Base-by-base conservation (phyloP, 2,888 invertebrate species). In the Caenorhabditis imperialis region DNA sequence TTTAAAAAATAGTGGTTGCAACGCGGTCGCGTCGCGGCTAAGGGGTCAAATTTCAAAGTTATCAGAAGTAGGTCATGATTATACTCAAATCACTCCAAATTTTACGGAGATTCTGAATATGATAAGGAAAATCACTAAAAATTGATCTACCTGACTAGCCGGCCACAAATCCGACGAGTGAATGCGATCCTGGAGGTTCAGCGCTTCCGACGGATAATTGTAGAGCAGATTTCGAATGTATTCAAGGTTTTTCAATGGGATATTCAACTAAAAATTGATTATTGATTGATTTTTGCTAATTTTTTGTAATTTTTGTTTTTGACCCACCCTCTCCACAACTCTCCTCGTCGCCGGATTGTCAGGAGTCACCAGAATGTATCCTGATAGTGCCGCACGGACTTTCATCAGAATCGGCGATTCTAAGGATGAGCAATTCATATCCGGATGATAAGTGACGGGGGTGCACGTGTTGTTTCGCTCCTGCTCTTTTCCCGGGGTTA, bases 341-440 rank as follows among this genome's bases (percentile, higher is more conserved):
- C 74, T 37, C 30, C 81, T 54, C 0, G 79, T 78, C 1, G 78
- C 67, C 14, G 81, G 71, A 22, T 77, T 74, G 37, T 81, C 75
- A 0, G 87, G 86, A 12, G 85, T 53, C 6, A 86, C 83, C 1
- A 86, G 77, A 50, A 86, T 85, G 42, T 78, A 83, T 10, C 86
- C 86, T 27, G 77, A 76, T 12, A 86, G 85, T 82, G 86, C 60
- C 1, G 84, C 78, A 16, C 71, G 58, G 22, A 83, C 38, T 37
- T 72, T 61, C 18, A 60, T 53, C 14, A 73, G 30, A 33, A 72
- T 37, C 14, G 70, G 50, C 10, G 58, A 58, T 22, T 72, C 74
- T n/a, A 82, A 22, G 1, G 53, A 44, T 6, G 79, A 71, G 25
- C 80, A 82, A 40, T 75, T 77, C 57, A 71, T 42, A 10, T 74